phyloP scores from a whole-genome alignment of 2,113 vertebrate genomes.

The Trogon surrucura region DNA sequence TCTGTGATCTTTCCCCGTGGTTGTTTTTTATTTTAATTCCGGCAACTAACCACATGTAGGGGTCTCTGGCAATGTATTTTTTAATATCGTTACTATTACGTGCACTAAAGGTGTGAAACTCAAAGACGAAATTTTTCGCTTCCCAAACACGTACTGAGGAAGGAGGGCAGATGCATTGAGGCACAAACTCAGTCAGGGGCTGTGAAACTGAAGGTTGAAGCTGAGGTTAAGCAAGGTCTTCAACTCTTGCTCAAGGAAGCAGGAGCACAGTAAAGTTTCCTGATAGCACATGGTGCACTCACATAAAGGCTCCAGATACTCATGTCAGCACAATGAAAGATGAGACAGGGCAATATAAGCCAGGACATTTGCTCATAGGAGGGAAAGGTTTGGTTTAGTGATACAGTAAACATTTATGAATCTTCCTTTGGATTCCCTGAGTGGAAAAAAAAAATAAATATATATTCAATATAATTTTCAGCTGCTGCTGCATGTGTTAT shows the following conservation, averaged over 20 bases:
- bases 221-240: background rate
- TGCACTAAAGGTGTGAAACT: background rate
- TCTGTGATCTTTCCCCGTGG: background rate
- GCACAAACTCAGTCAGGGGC: fast-evolving
- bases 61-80: background rate
- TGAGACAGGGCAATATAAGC: background rate
- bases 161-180: fast-evolving
- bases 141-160: background rate
- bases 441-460: background rate
- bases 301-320: background rate
- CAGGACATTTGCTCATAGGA: fast-evolving
- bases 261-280: background rate
- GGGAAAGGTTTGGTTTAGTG: background rate
- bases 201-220: background rate
- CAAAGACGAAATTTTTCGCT: background rate
- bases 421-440: background rate
- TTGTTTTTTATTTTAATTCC: background rate
- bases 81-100: background rate
- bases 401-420: background rate
- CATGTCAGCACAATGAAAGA: background rate
- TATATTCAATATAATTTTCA: background rate
- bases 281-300: background rate
- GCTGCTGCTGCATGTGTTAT: background rate
- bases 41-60: background rate
- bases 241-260: background rate